phyloP scores from a whole-genome alignment of 2,113 vertebrate species.

The Petrocephalus microphthalmus region DNA sequence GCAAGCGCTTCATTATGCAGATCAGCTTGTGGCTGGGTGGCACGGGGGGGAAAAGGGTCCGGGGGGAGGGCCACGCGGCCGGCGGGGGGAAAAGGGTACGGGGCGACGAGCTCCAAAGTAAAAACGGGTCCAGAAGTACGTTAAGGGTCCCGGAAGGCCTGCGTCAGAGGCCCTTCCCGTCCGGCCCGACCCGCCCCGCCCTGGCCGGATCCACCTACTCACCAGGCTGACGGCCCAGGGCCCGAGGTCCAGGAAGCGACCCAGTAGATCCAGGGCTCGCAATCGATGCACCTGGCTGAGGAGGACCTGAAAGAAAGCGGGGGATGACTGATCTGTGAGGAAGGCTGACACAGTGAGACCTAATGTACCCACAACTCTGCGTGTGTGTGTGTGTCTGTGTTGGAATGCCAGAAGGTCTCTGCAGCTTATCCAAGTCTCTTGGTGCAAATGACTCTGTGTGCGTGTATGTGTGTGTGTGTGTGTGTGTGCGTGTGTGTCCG shows the following conservation, averaged over 20 bases:
- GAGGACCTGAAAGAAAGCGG: conserved; percentile 75
- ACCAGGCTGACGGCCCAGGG: conserved; percentile 98
- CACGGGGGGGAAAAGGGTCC: neutral
- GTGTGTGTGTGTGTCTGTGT: conserved; percentile 22
- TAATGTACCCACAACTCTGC: too few relatives aligned
- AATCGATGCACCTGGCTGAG: conserved; percentile 94
- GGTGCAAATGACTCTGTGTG: neutral
- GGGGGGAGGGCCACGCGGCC: neutral
- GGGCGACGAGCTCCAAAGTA: neutral
- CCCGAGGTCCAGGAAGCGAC: conserved; percentile 89
- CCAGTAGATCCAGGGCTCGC: conserved; percentile 85
- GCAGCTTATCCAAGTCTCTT: neutral
- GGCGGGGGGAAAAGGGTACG: neutral
- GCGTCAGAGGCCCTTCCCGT: neutral
- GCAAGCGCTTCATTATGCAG: neutral
- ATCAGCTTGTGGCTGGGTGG: neutral
- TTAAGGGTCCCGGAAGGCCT: neutral
- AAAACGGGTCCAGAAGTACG: neutral
- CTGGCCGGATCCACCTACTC: neutral
- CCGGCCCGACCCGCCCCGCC: neutral
- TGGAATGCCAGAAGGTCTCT: neutral
- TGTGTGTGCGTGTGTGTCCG: conserved; percentile 14
- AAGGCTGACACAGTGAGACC: neutral
- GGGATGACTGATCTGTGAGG: conserved; percentile 28
- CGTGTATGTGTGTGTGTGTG: conserved; percentile 7